These are phyloP conservation scores for Propithecus perrieri DNA, from an alignment of 2,797 vertebrate genomes.

Conservation along the genomic window DNA sequence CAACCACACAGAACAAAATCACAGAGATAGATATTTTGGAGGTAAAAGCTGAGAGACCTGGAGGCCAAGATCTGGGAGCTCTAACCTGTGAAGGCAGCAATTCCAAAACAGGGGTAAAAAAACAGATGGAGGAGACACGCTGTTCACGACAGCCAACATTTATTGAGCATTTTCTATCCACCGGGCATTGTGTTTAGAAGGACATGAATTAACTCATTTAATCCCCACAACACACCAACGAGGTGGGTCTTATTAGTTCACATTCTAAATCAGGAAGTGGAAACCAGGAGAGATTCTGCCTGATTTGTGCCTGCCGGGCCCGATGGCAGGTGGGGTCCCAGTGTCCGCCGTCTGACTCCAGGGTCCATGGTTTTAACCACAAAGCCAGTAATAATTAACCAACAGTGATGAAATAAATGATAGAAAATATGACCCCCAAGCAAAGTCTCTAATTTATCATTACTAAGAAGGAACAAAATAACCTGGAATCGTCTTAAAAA, in stretches of 20 bases:
- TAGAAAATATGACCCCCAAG: neutral
- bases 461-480: neutral
- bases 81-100: neutral
- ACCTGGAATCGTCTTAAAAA: neutral
- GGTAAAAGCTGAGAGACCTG: neutral
- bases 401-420: neutral
- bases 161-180: neutral
- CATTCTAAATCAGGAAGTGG: neutral
- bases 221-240: neutral
- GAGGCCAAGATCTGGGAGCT: neutral
- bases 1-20: fast-evolving
- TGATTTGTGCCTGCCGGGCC: neutral
- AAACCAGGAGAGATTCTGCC: neutral
- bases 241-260: neutral
- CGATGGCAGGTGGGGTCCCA: no score
- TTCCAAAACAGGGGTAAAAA: neutral
- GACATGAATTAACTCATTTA: neutral
- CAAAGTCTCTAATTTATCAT: neutral
- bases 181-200: neutral
- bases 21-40: fast-evolving
- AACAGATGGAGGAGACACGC: no score
- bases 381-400: neutral
- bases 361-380: neutral
- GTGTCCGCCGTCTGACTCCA: fast-evolving
- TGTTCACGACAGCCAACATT: neutral